Conservation (phyloP, 2,797 vertebrate genomes). For the Acanthiza pusilla region DNA sequence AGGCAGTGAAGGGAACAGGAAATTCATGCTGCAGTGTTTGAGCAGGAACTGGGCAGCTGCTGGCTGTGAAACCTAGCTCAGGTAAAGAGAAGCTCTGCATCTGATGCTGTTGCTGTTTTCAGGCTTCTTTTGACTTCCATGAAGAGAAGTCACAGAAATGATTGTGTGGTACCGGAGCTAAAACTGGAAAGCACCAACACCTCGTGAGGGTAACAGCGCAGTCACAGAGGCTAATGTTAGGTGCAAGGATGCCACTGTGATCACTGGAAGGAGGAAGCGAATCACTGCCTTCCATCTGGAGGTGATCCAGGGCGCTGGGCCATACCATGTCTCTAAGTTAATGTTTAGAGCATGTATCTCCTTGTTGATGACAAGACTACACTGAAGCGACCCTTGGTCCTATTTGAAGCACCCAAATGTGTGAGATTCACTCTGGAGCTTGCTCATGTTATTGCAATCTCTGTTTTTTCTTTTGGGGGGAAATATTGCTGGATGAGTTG, state of each 20-base stretch:
- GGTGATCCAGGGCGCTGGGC: neutral
- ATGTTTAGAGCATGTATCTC: neutral
- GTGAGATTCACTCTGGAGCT: neutral
- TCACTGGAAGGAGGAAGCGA: neutral
- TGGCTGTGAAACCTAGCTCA: neutral
- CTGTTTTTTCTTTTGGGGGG: neutral
- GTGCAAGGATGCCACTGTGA: neutral
- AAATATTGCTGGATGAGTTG: neutral
- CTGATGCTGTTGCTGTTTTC: neutral
- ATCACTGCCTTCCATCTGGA: neutral
- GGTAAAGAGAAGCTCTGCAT: conserved; percentile 15
- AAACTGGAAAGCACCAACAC: neutral
- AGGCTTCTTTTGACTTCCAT: neutral
- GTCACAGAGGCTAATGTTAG: neutral
- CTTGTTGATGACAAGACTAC: neutral
- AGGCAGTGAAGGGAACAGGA: conserved; percentile 11
- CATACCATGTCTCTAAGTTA: neutral
- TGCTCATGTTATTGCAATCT: neutral
- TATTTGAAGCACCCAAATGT: neutral
- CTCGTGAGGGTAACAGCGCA: rapidly evolving
- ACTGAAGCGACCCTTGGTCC: neutral
- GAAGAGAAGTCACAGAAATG: neutral
- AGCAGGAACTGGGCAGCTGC: neutral
- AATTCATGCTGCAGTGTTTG: neutral
- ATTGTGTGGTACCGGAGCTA: neutral